Base-by-base conservation (phyloP, 1,140 invertebrate species). In the Drosophila persimilis region DNA sequence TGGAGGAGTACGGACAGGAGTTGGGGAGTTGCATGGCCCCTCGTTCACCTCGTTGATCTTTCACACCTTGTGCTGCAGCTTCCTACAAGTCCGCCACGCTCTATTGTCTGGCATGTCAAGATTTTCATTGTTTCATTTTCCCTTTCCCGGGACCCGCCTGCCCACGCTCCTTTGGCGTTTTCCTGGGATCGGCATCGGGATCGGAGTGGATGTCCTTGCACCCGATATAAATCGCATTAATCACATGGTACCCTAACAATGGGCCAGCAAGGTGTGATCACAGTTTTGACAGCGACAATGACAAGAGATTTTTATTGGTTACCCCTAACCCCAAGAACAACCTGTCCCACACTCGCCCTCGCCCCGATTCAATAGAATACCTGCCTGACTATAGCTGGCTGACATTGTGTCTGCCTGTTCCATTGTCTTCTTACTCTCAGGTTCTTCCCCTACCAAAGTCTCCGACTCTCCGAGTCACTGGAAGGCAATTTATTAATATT, bases 171-270 rank as follows among this genome's bases (percentile, higher is more conserved):
- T 64, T 44, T 51, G 71, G 51, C 62, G 72, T 75, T 66, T 75
- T 74, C 73, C 72, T 22, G 61, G 72, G 71, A 75, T 59, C 63
- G 51, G 48, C 11, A 46, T 54, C 5, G 51, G 48, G n/a, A 46
- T 54, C 5, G 24, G 24, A 5, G 5, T 26, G 61, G 55, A 69
- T 69, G 62, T 73, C 59, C 48, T 63, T 63, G 62, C 35, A 13
- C 13, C 35, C 60, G 81, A 85, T 85, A 85, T 86, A 80, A 77
- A 85, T 85, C 80, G 77, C 80, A 85, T 85, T 85, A 85, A 85
- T 85, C 80, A 85, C 75, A 53, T 29, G 11, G 35, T 9, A 1
- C 0, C 20, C 39, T 1, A 63, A 63, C 67, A 84, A 77, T 74
- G 51, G 31, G 22, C 31, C 26, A 60, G 73, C 77, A 83, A 83